These are phyloP conservation scores for Myopa tessellatipennis DNA, from an alignment of 2,888 invertebrate species.

Conservation along the genomic window DNA sequence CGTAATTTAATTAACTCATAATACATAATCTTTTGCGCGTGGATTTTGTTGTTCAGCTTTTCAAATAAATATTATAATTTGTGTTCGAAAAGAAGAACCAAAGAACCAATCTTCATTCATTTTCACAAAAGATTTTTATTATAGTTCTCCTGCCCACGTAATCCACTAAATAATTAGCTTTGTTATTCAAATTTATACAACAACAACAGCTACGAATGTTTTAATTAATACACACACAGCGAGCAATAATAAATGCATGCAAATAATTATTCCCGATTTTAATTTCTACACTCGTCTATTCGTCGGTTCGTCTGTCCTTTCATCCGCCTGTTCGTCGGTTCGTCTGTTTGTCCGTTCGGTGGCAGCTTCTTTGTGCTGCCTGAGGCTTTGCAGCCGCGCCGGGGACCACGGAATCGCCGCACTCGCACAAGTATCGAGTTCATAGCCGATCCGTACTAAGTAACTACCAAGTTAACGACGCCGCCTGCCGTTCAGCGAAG, in stretches of 20 bases:
- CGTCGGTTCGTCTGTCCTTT: not conserved
- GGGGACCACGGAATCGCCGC: conserved; percentile 24
- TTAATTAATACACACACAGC: conserved; percentile 27
- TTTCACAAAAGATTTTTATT: too few species aligned
- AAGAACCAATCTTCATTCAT: too few species aligned
- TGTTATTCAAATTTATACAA: conserved; percentile 2
- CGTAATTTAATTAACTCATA: too few species aligned
- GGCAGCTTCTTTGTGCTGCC: not conserved
- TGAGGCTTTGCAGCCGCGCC: not conserved
- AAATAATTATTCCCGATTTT: conserved; percentile 25
- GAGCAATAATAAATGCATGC: conserved; percentile 23
- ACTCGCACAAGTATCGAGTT: conserved; percentile 40
- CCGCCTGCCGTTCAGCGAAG: conserved; percentile 14
- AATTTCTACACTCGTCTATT: not conserved
- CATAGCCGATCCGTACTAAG: conserved; percentile 1
- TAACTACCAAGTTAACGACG: not conserved
- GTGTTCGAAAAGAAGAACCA: too few species aligned
- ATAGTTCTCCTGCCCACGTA: too few species aligned
- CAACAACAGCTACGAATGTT: conserved; percentile 16
- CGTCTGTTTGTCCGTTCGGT: not conserved
- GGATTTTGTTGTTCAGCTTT: too few species aligned
- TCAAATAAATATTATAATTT: too few species aligned
- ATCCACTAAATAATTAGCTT: not conserved
- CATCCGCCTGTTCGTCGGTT: not conserved
- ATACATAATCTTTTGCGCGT: too few species aligned